phyloP scores from a whole-genome alignment of 2,113 vertebrate genomes.

The Reinhardtius hippoglossoides region DNA sequence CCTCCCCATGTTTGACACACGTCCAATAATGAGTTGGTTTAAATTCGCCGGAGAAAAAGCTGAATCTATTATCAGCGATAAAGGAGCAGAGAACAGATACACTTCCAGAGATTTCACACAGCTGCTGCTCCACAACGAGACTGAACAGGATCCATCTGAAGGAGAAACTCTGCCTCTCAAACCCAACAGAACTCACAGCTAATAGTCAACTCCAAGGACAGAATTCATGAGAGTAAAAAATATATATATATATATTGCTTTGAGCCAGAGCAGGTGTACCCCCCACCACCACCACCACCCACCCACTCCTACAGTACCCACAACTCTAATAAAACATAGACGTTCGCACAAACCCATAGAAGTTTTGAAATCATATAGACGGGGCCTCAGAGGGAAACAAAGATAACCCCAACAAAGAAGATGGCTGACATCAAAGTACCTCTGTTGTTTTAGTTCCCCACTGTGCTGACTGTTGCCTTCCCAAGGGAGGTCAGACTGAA shows the following conservation, averaged over 20 bases:
- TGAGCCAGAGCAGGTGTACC: conserved; percentile 38
- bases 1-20: no score
- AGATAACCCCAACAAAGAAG: conserved; percentile 50
- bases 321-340: conserved; percentile 30
- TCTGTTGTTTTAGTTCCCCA: conserved; percentile 52
- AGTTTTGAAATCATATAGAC: conserved; percentile 44
- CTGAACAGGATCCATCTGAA: conserved; percentile 28
- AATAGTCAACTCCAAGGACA: conserved; percentile 46
- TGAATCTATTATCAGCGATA: conserved; percentile 29
- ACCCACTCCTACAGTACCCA: not conserved
- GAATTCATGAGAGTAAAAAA: conserved; percentile 54
- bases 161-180: conserved; percentile 8
- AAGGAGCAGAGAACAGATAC: not conserved
- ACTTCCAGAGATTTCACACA: conserved; percentile 2
- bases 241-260: not conserved
- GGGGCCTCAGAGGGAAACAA: conserved; percentile 39
- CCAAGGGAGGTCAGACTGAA: conserved; percentile 38
- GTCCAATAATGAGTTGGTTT: no score
- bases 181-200: no score
- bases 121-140: conserved; percentile 14
- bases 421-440: conserved; percentile 61
- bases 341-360: conserved; percentile 31
- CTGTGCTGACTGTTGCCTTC: conserved; percentile 37
- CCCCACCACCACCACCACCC: not conserved
- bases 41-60: not conserved